Conservation (phyloP, 2,888 invertebrate genomes). For the Melitaea athalia region DNA sequence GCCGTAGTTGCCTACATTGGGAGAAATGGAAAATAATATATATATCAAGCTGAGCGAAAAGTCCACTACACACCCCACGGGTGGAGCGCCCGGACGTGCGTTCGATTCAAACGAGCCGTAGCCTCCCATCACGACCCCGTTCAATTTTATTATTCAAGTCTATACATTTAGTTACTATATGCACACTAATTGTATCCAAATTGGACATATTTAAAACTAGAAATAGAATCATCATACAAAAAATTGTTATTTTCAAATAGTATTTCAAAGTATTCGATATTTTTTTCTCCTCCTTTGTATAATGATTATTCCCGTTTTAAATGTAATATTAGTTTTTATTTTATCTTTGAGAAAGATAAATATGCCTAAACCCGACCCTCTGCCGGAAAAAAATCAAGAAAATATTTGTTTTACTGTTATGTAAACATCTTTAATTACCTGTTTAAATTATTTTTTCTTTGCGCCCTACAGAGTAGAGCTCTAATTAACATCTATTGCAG, state of each 20-base stretch:
- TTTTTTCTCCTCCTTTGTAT: not conserved
- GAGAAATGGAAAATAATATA: conserved; percentile 75
- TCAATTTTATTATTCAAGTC: conserved; percentile 53
- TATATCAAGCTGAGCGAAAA: conserved; percentile 80
- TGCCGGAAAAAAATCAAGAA: conserved; percentile 77
- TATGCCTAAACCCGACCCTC: conserved; percentile 78
- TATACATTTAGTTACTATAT: conserved; percentile 37
- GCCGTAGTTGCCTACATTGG: conserved; percentile 72
- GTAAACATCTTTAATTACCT: conserved; percentile 82
- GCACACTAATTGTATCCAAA: conserved; percentile 37
- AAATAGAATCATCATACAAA: no score
- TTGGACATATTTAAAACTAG: not conserved
- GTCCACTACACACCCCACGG: conserved; percentile 77
- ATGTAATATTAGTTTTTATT: conserved; percentile 73
- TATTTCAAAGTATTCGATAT: not conserved
- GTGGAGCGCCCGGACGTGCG: conserved; percentile 76
- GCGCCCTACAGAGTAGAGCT: conserved; percentile 65
- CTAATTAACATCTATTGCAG: conserved; percentile 82
- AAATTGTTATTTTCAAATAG: no score
- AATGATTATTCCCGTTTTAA: conserved; percentile 52
- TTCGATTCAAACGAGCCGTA: conserved; percentile 79
- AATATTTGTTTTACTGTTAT: conserved; percentile 81
- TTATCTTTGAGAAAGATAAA: conserved; percentile 74
- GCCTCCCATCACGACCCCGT: conserved; percentile 56
- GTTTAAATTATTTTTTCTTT: conserved; percentile 80